Evolutionary conservation across 2,797 vertebrate genomes (phyloP), one percentile per base, ranked within the genome.

Genomic region (Poeciliopsis infans): DNA sequence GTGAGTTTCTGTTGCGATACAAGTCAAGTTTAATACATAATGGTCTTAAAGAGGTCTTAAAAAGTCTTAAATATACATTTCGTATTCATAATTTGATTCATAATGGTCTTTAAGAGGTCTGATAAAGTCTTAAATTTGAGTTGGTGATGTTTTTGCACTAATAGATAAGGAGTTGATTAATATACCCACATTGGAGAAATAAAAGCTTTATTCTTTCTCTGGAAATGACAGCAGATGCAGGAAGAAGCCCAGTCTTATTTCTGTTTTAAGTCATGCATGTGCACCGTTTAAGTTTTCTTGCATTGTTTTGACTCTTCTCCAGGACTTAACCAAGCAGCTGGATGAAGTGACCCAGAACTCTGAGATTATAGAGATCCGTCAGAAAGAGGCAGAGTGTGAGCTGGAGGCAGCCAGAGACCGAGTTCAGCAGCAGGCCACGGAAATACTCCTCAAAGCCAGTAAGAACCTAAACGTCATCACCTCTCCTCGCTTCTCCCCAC

Each of bases 401-500:
- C 96, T 99, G 41, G 97, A 97, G 89, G 97, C 97, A 73, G 97
- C 97, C 89, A 96, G 97, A 91, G 98, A 98, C 85, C 93, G 96
- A 66, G 96, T 99, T 84, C 98, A 99, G 79, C 97, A 99, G 91
- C 98, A 99, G 83, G 98, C 98, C 23, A 97, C 98, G 2, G 98
- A 99, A 90, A 98, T 99, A 84, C 97, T 99, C 83, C 97, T 98
- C 85, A 99, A 99, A 99, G 97, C 98, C 92, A 99, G 98, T 99
- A 96, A 96, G 98, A 76, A 47, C 61, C 31, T 46, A 15, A n/a
- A 3, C 15, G 43, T 43, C 39, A n/a, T 41, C 43, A 31, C 16
- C 7, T 51, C 31, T 43, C 36, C 15, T 71, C 10, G 43, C 28
- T 11, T 51, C 31, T 33, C n/a, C 2, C 64, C 4, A 70, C 25